Evolutionary conservation across 1,140 invertebrate species (phyloP).

Genomic region (Ceratina calcarata): DNA sequence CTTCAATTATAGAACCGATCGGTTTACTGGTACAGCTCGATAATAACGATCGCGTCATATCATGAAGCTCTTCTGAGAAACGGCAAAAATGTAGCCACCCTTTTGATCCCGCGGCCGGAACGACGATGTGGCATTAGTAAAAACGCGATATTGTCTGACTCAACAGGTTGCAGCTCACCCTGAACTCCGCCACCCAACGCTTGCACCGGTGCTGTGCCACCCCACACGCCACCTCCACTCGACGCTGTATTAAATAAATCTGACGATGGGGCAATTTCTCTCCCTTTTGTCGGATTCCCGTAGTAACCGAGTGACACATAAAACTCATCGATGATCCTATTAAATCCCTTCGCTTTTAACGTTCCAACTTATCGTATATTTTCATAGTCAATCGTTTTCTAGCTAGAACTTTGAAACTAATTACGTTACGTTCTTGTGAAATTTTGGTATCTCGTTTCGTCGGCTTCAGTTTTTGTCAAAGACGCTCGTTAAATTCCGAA

Average conservation of each 20-base stretch:
- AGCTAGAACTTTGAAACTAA: too few relatives aligned
- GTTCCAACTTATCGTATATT: background rate
- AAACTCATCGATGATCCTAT: constrained; percentile 44
- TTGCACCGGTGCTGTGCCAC: constrained; percentile 50
- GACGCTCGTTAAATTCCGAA: constrained; percentile 59
- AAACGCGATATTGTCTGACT: constrained; percentile 76
- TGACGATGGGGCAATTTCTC: constrained; percentile 71
- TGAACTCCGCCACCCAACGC: constrained; percentile 47
- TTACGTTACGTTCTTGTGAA: background rate
- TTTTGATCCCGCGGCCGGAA: constrained; percentile 44
- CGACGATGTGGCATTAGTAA: constrained; percentile 71
- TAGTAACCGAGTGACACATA: constrained; percentile 35
- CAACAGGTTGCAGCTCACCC: constrained; percentile 73
- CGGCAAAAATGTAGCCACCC: background rate
- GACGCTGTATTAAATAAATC: constrained; percentile 70
- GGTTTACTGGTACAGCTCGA: too few relatives aligned
- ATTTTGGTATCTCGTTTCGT: background rate
- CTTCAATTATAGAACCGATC: too few relatives aligned
- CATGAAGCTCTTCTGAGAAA: too few relatives aligned
- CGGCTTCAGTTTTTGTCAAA: constrained; percentile 23
- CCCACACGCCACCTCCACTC: constrained; percentile 51
- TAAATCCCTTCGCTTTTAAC: constrained; percentile 35
- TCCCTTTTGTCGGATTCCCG: constrained; percentile 55
- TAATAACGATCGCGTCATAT: too few relatives aligned
- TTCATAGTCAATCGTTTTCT: background rate